These are phyloP conservation scores for Drosophila antonietae DNA, from an alignment of 2,888 invertebrate species.

Conservation along the genomic window DNA sequence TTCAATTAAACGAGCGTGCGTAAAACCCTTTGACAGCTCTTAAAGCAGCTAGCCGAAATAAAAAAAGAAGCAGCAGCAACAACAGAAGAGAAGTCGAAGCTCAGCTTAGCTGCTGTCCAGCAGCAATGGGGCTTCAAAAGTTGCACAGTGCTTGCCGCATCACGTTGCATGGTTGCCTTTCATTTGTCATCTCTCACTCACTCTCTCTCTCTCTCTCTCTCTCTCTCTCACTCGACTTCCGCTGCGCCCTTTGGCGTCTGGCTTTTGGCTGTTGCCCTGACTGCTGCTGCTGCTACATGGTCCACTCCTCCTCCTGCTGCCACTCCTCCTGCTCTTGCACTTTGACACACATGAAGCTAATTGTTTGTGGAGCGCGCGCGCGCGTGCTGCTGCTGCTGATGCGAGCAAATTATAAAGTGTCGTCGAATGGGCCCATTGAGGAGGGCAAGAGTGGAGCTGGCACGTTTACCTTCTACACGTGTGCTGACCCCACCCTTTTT, in stretches of 20 bases:
- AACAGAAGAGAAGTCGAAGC: conserved; percentile 2
- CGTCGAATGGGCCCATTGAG: background rate
- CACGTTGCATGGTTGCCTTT: conserved; percentile 61
- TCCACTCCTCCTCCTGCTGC: background rate
- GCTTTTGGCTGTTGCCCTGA: background rate
- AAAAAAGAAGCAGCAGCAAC: background rate
- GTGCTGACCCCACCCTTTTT: conserved; percentile 3
- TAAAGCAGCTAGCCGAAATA: conserved; percentile 25
- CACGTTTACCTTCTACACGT: conserved; percentile 27
- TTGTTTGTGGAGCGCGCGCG: conserved; percentile 62
- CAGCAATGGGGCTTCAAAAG: conserved; percentile 49
- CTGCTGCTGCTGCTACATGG: background rate
- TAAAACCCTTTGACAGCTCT: conserved; percentile 62
- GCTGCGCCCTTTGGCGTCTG: conserved; percentile 11
- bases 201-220: no score
- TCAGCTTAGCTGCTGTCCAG: conserved; percentile 3
- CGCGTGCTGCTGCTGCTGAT: conserved; percentile 42
- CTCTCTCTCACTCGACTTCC: conserved; percentile 3
- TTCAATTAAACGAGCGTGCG: conserved; percentile 70
- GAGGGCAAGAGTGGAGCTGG: conserved; percentile 22
- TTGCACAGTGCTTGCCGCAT: conserved; percentile 69
- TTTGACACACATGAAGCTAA: conserved; percentile 78
- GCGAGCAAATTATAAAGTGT: conserved; percentile 56
- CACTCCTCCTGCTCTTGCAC: conserved; percentile 41
- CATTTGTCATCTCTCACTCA: conserved; percentile 10